phyloP scores from a whole-genome alignment of 2,888 invertebrate species.

The Aromia moschata region DNA sequence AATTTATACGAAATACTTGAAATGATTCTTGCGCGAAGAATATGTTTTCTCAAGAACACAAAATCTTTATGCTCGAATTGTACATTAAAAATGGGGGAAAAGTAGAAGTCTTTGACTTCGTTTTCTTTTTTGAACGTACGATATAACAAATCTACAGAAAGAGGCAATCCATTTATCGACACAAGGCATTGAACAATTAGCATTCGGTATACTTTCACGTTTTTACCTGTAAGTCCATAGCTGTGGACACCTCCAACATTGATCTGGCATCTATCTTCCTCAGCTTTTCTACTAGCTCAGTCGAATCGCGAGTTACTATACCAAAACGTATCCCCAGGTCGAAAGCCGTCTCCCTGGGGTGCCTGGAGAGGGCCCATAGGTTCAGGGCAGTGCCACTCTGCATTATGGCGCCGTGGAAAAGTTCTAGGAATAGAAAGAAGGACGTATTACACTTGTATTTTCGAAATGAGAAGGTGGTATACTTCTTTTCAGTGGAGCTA shows the following conservation, averaged over 20 bases:
- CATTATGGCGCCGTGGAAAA: conserved; percentile 47
- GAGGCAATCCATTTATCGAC: no score
- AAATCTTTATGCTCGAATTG: no score
- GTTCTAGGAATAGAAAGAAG: conserved; percentile 28
- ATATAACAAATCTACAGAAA: no score
- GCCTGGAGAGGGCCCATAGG: conserved; percentile 40
- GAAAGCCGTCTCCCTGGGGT: conserved; percentile 32
- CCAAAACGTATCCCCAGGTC: conserved; percentile 26
- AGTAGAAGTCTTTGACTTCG: no score
- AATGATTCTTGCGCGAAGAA: no score
- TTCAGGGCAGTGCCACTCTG: conserved; percentile 45
- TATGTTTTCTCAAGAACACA: no score
- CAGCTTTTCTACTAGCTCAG: conserved; percentile 32
- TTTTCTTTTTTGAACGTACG: no score
- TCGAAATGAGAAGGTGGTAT: not conserved
- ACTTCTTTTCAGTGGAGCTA: conserved; percentile 39
- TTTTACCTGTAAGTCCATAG: conserved; percentile 14
- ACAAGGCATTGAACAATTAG: not conserved
- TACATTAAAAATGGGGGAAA: no score
- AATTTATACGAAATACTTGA: no score
- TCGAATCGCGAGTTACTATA: conserved; percentile 29
- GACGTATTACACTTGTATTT: conserved; percentile 33
- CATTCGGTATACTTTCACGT: not conserved
- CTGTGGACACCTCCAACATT: not conserved
- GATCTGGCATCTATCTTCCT: conserved; percentile 28